Percentiles rank a stretch among this genome's conserved stretches.
phyloP scores from a whole-genome alignment of 2,113 vertebrate species.

The Muntiacus muntjak region DNA sequence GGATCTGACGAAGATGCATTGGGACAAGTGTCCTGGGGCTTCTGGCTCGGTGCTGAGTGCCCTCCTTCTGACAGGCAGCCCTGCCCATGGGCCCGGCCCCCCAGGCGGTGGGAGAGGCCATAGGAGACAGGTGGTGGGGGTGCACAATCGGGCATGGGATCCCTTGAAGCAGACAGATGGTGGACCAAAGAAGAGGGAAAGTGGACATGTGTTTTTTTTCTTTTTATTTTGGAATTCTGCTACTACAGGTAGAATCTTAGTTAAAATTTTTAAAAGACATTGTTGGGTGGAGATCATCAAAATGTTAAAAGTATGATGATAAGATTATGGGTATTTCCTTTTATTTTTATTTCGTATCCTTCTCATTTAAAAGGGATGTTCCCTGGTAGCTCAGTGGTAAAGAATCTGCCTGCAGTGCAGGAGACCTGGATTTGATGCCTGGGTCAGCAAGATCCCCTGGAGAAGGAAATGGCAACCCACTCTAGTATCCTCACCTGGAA shows the following conservation, averaged over 20 bases:
- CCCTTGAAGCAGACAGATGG: background rate
- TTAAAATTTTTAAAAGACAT: background rate
- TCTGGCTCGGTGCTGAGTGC: background rate
- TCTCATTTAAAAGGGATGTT: background rate
- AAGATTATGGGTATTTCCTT: background rate
- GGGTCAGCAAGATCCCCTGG: background rate
- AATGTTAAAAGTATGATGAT: background rate
- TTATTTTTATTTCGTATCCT: background rate
- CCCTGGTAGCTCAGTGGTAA: background rate
- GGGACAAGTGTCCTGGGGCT: background rate
- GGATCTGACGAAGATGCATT: background rate
- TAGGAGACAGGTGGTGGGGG: background rate
- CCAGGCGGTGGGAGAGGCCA: background rate
- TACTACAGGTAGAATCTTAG: background rate
- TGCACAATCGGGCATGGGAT: fast-evolving
- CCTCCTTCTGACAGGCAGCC: background rate
- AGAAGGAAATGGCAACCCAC: background rate
- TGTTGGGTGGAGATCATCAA: background rate
- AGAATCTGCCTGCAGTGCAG: background rate
- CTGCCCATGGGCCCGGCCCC: no score
- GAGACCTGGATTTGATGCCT: background rate
- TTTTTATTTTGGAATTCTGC: background rate
- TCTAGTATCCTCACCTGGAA: background rate
- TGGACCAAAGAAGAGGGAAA: background rate
- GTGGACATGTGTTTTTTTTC: background rate